A percentile compares a stretch with the other conserved stretches of the same genome.
Conservation (phyloP, 2,113 vertebrate genomes). For the Grallaria varia region DNA sequence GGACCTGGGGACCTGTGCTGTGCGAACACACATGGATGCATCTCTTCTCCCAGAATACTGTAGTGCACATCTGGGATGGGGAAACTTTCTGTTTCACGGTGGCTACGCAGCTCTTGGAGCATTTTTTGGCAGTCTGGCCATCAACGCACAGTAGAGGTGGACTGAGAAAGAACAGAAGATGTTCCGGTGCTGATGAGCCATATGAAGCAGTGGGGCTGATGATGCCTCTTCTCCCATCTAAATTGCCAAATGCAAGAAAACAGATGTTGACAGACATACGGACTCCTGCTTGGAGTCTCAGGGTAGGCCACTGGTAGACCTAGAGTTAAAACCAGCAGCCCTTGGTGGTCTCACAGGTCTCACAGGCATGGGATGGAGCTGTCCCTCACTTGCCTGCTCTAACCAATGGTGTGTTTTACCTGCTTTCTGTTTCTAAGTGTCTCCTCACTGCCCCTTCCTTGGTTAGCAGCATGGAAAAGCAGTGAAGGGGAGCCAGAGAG, state of each 20-base stretch:
- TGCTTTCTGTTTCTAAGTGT: background rate
- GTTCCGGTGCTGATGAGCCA: background rate
- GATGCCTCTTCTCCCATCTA: background rate
- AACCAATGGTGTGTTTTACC: background rate
- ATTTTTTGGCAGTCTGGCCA: background rate
- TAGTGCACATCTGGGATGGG: background rate
- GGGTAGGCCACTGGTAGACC: background rate
- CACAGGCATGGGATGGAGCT: background rate
- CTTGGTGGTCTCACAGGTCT: background rate
- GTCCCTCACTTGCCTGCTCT: background rate
- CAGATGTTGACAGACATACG: background rate
- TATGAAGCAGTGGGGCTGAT: background rate
- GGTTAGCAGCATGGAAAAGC: background rate
- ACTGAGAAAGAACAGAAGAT: background rate
- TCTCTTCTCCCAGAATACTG: background rate
- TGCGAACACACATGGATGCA: background rate
- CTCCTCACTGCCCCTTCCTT: background rate
- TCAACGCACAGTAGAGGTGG: background rate
- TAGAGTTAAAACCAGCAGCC: background rate
- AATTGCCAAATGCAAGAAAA: background rate
- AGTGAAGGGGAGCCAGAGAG: background rate
- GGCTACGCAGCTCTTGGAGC: background rate
- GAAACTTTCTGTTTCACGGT: background rate
- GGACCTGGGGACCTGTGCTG: background rate
- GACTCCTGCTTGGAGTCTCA: background rate